Evolutionary conservation across 1,140 invertebrate genomes (phyloP), one percentile per base, ranked within the genome.

Genomic region (Lasioglossum albipes): DNA sequence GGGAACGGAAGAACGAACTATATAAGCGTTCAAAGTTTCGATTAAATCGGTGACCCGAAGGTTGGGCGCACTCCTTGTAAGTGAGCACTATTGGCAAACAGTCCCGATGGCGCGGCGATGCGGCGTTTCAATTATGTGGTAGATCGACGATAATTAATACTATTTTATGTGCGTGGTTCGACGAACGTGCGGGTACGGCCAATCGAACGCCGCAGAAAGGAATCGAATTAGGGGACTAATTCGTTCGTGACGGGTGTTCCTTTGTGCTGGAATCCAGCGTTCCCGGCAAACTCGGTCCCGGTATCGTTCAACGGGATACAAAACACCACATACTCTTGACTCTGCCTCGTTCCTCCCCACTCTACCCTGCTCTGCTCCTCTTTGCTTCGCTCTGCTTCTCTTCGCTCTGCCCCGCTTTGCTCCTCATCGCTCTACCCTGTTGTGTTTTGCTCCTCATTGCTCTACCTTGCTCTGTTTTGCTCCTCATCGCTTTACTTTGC

Each of bases 91-190:
- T 2, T 13, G 10, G 45, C 45, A 57, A 57, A 57, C 6, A 57
- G 52, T 4, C 5, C 16, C 52, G 52, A 7, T 57, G 52, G 16
- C 52, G 52, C 18, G 52, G 52, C 18, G 49, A 18, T 9, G 10
- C 20, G 7, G 42, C 5, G 22, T 7, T 62, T 79, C 69, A 52
- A 79, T 79, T 79, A 73, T 61, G 45, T 18, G 49, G 36, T n/a
- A n/a, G 45, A 73, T 79, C 76, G 61, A 27, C 76, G 76, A 66
- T 79, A 73, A 73, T 79, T 79, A 79, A 79, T 79, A 79, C 61
- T 42, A 73, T 73, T 72, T 59, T 9, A 42, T 27, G 36, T n/a
- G 16, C 22, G 45, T 0, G 27, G 4, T 36, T 27, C 20, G 9
- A 13, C 16, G 45, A 22, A 64, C 36, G 45, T 42, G 45, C 45